Conservation (phyloP, 2,797 vertebrate species). For the Potorous gilbertii region DNA sequence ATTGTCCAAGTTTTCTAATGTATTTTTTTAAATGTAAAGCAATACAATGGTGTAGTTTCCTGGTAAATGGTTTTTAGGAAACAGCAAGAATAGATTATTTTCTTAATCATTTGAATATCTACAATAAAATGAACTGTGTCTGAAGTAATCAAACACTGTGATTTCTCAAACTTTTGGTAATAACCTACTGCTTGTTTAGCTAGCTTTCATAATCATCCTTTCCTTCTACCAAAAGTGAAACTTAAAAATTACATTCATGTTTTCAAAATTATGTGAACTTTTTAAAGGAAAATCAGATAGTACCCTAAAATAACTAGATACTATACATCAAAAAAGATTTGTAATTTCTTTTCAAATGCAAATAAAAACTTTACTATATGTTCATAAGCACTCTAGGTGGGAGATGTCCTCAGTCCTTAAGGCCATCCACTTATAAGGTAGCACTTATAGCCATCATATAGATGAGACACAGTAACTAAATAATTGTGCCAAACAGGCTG, state of each 20-base stretch:
- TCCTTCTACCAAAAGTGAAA: conserved; percentile 11
- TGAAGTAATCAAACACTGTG: not conserved
- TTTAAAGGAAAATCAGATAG: not conserved
- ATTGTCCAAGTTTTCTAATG: not conserved
- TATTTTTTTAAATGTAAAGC: not conserved
- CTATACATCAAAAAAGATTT: conserved; percentile 27
- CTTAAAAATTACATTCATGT: conserved; percentile 23
- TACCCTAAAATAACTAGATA: conserved; percentile 9
- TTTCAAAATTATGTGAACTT: conserved; percentile 24
- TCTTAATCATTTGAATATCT: conserved; percentile 39
- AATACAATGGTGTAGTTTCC: conserved; percentile 30
- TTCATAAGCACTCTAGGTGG: not conserved
- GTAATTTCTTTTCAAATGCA: not conserved
- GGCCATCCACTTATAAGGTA: not conserved
- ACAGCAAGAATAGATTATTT: conserved; percentile 5
- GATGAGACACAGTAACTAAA: not conserved
- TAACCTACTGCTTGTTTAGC: not conserved
- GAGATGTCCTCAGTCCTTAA: not conserved
- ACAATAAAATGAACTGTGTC: not conserved
- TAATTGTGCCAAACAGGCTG: not conserved
- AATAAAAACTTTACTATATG: not conserved
- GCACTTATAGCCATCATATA: not conserved
- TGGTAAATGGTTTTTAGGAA: conserved; percentile 42
- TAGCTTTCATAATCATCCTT: conserved; percentile 21
- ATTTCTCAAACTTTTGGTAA: not conserved